Conservation (phyloP, 1,140 invertebrate genomes). For the Centruroides sculpturatus region DNA sequence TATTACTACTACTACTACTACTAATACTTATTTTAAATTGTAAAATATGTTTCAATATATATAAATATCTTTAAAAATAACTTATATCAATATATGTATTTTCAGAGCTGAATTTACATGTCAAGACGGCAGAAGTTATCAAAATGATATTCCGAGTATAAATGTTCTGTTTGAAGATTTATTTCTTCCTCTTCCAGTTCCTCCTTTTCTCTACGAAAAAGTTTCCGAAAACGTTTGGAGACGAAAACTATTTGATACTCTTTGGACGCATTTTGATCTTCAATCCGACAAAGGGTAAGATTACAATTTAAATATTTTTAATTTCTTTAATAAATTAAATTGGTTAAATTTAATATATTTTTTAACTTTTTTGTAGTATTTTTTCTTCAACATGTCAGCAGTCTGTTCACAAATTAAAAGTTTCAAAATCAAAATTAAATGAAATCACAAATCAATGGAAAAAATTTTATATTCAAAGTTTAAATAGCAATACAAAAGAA, state of each 20-base stretch:
- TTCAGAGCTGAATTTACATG: slow-evolving; percentile 9
- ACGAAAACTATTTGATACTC: slow-evolving; percentile 2
- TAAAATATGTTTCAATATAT: neutral
- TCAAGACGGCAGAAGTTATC: slow-evolving; percentile 3
- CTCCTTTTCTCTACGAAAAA: neutral
- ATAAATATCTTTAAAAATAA: neutral
- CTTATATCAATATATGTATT: neutral
- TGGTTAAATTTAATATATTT: neutral
- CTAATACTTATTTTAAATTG: too few species aligned
- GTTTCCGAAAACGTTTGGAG: neutral
- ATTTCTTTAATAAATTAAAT: too few species aligned
- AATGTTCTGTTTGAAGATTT: slow-evolving; percentile 7
- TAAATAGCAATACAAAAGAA: too few species aligned
- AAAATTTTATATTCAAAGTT: too few species aligned
- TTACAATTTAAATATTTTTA: neutral
- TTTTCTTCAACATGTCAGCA: too few species aligned
- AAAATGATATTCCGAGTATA: neutral
- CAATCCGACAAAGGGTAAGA: slow-evolving; percentile 1
- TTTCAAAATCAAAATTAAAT: too few species aligned
- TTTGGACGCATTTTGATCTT: slow-evolving; percentile 1
- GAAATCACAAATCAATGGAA: too few species aligned
- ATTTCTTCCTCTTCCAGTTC: slow-evolving; percentile 7
- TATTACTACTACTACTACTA: too few species aligned
- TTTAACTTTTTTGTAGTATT: neutral
- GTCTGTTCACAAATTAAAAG: too few species aligned